Evolutionary conservation across 2,888 invertebrate genomes (phyloP).

Genomic region (Chalcis sispes): DNA sequence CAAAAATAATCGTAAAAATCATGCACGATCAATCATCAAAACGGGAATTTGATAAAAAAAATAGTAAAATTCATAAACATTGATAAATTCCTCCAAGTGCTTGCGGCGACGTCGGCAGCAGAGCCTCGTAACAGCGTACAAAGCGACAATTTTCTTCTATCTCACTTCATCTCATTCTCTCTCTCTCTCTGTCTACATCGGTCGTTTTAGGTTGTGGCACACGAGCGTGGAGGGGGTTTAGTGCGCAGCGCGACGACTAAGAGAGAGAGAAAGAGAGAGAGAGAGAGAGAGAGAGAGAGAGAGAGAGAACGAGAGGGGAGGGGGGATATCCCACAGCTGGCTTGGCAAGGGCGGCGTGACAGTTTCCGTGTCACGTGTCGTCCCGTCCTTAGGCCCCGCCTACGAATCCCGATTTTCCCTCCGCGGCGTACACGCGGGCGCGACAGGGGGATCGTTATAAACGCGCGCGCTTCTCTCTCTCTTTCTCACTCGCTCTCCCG

Average conservation of each 20-base stretch:
- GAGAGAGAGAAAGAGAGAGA: neutral
- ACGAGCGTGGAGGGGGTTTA: slow-evolving; percentile 15
- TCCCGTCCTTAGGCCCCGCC: slow-evolving; percentile 72
- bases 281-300: neutral
- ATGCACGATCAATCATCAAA: no score
- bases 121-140: no score
- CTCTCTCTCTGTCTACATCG: neutral
- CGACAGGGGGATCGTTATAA: slow-evolving; percentile 54
- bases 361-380: slow-evolving; percentile 76
- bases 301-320: slow-evolving; percentile 27
- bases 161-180: no score
- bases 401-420: slow-evolving; percentile 68
- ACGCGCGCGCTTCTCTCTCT: slow-evolving; percentile 10
- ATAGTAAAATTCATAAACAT: no score
- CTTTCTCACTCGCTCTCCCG: neutral
- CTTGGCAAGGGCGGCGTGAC: slow-evolving; percentile 73
- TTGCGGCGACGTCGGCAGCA: no score
- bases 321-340: slow-evolving; percentile 39
- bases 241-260: neutral
- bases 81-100: no score
- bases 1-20: no score
- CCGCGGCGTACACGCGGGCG: slow-evolving; percentile 34
- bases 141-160: no score
- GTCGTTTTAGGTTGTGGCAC: slow-evolving; percentile 38
- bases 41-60: no score